Base-by-base conservation (phyloP, 2,113 vertebrate species). In the Peromyscus leucopus region DNA sequence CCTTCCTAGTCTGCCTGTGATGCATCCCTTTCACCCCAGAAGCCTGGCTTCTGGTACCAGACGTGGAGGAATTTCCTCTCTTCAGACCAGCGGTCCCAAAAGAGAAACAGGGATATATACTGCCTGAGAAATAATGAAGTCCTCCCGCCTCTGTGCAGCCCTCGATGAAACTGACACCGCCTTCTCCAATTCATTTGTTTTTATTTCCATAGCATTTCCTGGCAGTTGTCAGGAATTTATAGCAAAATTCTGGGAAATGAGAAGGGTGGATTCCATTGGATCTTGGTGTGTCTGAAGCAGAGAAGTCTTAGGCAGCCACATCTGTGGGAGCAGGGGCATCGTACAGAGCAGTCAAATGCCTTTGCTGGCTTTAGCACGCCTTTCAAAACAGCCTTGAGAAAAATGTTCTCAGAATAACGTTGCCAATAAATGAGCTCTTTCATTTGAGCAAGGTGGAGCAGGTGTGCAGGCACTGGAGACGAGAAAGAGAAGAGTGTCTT, bases 191-290 rank as follows among this genome's bases (percentile, higher is more conserved):
- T 75, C 91, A 67, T 84, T 93, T 83, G 89, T 93, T 96, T 95
- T 89, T 89, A 94, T 91, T 95, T 91, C 88, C 82, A 97, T 89
- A 91, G 93, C 55, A 93, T 93, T 96, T 97, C 72, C 84, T 89
- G 84, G 72, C 82, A 74, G 69, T 63, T 51, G 28, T 24, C 78
- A 93, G 92, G 88, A 94, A 96, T 93, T 95, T 89, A 79, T 71
- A 92, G 63, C 57, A 92, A 93, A 89, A n/a, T 86, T 89, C 86
- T 96, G 93, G 94, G 91, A 93, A 93, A 46, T 12, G 33, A 71
- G 74, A n/a, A 92, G 86, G 69, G 51, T 57, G 42, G 63, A 95
- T 82, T 91, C 83, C 57, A 26, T 17, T 80, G 63, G 78, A 89
- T 96, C 89, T 31, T 31, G 39, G 46, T 15, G 5, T 2, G 33